These are phyloP conservation scores for Fratercula arctica DNA, from an alignment of 2,797 vertebrate species.

Conservation along the genomic window DNA sequence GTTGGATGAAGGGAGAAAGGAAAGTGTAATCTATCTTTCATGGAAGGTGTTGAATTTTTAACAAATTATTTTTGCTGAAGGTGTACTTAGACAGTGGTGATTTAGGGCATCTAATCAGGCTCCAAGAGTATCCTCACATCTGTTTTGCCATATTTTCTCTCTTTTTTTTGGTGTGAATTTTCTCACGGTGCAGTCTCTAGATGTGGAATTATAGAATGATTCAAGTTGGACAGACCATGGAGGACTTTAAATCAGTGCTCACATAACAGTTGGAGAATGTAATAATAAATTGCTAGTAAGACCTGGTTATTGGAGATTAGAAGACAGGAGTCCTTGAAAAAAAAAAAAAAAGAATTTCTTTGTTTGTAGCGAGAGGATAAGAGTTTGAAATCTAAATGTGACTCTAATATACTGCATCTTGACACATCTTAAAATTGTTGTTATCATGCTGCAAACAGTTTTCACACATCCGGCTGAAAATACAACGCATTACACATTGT, in stretches of 20 bases:
- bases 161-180: not conserved
- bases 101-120: not conserved
- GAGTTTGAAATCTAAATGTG: not conserved
- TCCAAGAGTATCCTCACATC: not conserved
- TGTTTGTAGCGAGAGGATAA: not conserved
- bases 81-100: not conserved
- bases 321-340: not conserved
- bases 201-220: not conserved
- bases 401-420: not conserved
- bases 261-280: not conserved
- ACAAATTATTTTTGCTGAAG: not conserved
- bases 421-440: not conserved
- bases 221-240: not conserved
- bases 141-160: not conserved
- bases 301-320: not conserved
- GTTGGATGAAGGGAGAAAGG: not conserved
- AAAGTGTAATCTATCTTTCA: not conserved
- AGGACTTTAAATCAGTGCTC: not conserved
- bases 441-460: not conserved
- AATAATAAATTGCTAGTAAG: not conserved
- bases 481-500: not conserved
- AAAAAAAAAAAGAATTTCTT: not conserved
- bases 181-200: not conserved
- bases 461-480: not conserved
- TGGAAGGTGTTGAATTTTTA: not conserved